Evolutionary conservation across 1,140 invertebrate species (phyloP), one percentile per base, ranked within the genome.

Genomic region (Drosophila chauvacae): DNA sequence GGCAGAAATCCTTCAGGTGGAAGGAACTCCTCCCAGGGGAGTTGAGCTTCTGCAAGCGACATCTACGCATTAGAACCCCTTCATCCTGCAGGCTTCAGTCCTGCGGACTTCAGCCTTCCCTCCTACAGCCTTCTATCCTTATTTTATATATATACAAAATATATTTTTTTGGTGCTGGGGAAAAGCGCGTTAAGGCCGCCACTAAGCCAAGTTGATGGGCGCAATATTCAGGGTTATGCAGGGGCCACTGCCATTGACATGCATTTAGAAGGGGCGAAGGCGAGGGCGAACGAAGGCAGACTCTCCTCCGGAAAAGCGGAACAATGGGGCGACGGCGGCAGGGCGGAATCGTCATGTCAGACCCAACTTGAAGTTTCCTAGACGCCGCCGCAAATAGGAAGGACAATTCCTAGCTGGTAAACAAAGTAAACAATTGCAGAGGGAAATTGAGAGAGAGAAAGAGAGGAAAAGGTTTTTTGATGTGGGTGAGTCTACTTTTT

Each of bases 191-290:
- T 68, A 77, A 77, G 74, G 56, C 42, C 55, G 74, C 74, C 55
- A 60, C 47, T 77, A 77, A 77, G 75, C 73, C 75, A 70, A 62
- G 73, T 77, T 77, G 75, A 77, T 53, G 75, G 58, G 44, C 63
- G 58, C 23, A 70, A 77, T 77, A 69, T 77, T 77, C 75, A 77
- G 75, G 75, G 75, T 62, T 77, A 77, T 56, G 55, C 63, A 53
- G 39, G 51, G 42, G 37, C 30, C 42, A 26, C 56, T 76, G 73
- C 35, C 74, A 58, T 68, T 77, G 74, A 47, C 63, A 68, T 58
- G 56, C 45, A 55, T 68, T 55, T 35, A 16, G n/a, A 60, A 44
- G 66, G 64, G 44, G 28, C 33, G 14, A 57, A 51, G 58, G 16
- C 11, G 14, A 6, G 23, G 11, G 20, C 18, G 1, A 39, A 39